These are phyloP conservation scores for Scelioninae gen. 1 DNA, from an alignment of 2,888 invertebrate species.

Conservation along the genomic window DNA sequence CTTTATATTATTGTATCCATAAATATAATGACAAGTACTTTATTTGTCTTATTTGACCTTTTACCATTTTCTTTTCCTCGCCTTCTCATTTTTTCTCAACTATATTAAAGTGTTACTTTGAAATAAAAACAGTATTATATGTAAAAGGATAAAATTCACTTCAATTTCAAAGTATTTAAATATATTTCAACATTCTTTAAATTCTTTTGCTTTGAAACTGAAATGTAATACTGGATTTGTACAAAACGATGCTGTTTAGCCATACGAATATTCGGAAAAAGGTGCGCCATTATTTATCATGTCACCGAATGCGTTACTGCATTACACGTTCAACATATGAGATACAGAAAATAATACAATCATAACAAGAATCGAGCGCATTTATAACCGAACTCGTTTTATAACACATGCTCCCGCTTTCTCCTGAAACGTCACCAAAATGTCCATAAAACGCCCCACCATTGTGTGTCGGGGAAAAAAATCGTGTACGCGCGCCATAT, in stretches of 20 bases:
- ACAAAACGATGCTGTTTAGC: conserved; percentile 33
- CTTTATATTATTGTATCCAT: too few relatives aligned
- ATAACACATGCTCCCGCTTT: conserved; percentile 63
- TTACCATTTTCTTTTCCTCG: too few relatives aligned
- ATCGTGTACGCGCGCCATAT: conserved; percentile 36
- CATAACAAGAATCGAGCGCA: conserved; percentile 56
- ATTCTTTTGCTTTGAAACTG: too few relatives aligned
- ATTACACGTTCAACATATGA: conserved; percentile 25
- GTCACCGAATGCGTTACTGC: not conserved
- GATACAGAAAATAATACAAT: conserved; percentile 58
- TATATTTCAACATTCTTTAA: too few relatives aligned
- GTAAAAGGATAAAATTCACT: too few relatives aligned
- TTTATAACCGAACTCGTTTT: conserved; percentile 62
- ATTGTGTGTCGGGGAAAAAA: conserved; percentile 23
- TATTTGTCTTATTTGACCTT: too few relatives aligned
- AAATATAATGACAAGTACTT: too few relatives aligned
- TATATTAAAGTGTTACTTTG: too few relatives aligned
- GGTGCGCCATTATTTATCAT: conserved; percentile 38
- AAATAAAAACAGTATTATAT: too few relatives aligned
- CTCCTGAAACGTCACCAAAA: conserved; percentile 64
- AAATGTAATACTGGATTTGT: conserved; percentile 13
- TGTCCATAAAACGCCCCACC: conserved; percentile 60
- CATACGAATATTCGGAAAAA: conserved; percentile 51
- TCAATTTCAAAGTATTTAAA: too few relatives aligned
- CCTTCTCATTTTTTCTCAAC: too few relatives aligned